Base-by-base conservation (phyloP, 1,140 invertebrate species). In the Epicauta chinensis region DNA sequence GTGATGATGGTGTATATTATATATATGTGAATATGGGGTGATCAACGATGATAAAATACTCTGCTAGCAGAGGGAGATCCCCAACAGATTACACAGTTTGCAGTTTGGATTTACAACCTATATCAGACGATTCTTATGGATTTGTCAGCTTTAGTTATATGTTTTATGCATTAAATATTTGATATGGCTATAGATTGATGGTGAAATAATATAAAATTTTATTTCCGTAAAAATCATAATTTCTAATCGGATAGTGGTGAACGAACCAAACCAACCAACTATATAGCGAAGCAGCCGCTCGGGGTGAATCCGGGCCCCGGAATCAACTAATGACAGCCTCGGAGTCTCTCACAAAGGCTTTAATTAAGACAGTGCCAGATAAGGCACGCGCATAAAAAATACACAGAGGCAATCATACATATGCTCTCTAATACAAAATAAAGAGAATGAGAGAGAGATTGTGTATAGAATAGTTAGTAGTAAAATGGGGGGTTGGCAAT, bases 61-160 rank as follows among this genome's bases (percentile, higher is more conserved):
- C 38, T 32, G 14, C 35, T 46, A 37, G 42, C 34, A 36, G 36
- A 47, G 58, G 60, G 52, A 53, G 55, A 58, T 56, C 50, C 55
- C 56, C 58, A 57, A 51, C 61, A 63, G 63, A 65, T 65, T 65
- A 65, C 61, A 63, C 53, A 62, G 63, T 65, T 65, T 65, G 61
- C 63, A 55, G 53, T 65, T 51, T 54, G 63, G 63, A 65, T 65
- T 65, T 65, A 63, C 61, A 64, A 58, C 58, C 54, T 51, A 64
- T 60, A 58, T 55, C 54, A 53, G 48, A 42, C 54, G 59, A 50
- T 62, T 63, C 59, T 61, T 63, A 59, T 59, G 59, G 61, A 65
- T 65, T 61, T 65, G 61, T 59, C 60, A 55, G 63, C 54, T 61
- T 57, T 41, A 14, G 10, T 16, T 63, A 23, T 52, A 50, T 61